Evolutionary conservation across 2,888 invertebrate species (phyloP).

Genomic region (Prosapia bicincta): DNA sequence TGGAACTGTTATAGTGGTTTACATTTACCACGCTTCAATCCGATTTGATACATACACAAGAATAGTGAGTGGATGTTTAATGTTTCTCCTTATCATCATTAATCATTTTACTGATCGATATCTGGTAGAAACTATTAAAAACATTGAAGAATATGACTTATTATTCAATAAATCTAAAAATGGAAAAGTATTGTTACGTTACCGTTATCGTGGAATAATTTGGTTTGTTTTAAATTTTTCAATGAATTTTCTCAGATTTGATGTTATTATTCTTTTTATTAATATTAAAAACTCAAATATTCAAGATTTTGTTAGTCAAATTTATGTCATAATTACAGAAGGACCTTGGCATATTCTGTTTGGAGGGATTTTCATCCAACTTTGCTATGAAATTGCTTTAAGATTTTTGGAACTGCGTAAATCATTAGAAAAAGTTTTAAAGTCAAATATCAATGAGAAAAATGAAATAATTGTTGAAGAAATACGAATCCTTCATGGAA

Average conservation of each 20-base stretch:
- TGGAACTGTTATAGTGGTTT: not conserved
- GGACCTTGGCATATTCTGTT: slow-evolving; percentile 12
- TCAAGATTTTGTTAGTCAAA: not conserved
- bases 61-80: not conserved
- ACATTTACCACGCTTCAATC: not conserved
- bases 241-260: not conserved
- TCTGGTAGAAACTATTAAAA: slow-evolving; percentile 13
- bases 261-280: not conserved
- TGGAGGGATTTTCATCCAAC: slow-evolving; percentile 10
- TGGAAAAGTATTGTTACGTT: not conserved
- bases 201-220: not conserved
- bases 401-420: slow-evolving; percentile 15
- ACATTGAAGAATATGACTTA: slow-evolving; percentile 14
- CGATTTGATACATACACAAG: not conserved
- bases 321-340: not conserved
- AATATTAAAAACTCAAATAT: not conserved
- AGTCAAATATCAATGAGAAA: not conserved
- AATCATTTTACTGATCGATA: not conserved
- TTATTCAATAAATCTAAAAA: slow-evolving; percentile 9
- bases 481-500: slow-evolving; percentile 15
- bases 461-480: slow-evolving; percentile 9
- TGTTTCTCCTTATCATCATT: not conserved
- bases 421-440: not conserved
- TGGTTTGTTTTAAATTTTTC: not conserved
- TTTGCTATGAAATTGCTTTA: slow-evolving; percentile 13